phyloP scores from a whole-genome alignment of 2,797 vertebrate genomes.

The Serranus cabrilla region DNA sequence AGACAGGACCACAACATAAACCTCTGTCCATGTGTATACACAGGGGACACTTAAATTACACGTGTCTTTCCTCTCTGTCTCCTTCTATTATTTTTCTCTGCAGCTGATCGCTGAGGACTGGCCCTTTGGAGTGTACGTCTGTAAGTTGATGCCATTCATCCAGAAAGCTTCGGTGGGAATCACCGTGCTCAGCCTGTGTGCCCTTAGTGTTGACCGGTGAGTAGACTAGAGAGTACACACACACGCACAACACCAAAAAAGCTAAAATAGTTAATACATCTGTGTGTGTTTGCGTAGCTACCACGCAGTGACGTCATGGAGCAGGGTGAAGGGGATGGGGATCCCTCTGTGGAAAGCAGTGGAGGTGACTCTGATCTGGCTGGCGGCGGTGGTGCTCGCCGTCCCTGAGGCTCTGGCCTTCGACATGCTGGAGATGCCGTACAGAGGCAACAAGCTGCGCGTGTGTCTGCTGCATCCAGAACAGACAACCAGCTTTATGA shows the following conservation, averaged over 20 bases:
- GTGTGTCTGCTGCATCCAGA: constrained; percentile 89
- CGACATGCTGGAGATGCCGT: constrained; percentile 88
- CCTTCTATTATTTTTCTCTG: not conserved
- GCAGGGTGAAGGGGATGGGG: constrained; percentile 91
- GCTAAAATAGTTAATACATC: not conserved
- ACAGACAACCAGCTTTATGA: constrained; percentile 87
- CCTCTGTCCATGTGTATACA: constrained; percentile 17
- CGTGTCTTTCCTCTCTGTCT: constrained; percentile 12
- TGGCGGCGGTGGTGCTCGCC: constrained; percentile 87
- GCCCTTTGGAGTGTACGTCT: constrained; percentile 91
- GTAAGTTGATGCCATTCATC: constrained; percentile 91
- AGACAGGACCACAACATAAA: constrained; percentile 8
- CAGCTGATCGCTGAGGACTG: constrained; percentile 91
- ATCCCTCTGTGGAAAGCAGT: constrained; percentile 91
- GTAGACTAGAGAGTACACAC: not conserved
- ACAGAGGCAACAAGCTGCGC: constrained; percentile 85
- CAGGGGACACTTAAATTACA: constrained; percentile 12
- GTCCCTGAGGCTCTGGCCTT: constrained; percentile 91
- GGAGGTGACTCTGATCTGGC: constrained; percentile 91
- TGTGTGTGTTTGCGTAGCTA: constrained; percentile 79
- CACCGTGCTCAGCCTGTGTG: constrained; percentile 92
- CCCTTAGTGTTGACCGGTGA: constrained; percentile 92
- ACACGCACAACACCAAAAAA: too few species aligned
- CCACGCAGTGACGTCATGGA: constrained; percentile 92
- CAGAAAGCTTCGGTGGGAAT: constrained; percentile 93